A percentile compares a stretch with the other conserved stretches of the same genome.
These are phyloP conservation scores for Varanus salvator DNA, from an alignment of 2,113 vertebrate species.

Conservation along the genomic window DNA sequence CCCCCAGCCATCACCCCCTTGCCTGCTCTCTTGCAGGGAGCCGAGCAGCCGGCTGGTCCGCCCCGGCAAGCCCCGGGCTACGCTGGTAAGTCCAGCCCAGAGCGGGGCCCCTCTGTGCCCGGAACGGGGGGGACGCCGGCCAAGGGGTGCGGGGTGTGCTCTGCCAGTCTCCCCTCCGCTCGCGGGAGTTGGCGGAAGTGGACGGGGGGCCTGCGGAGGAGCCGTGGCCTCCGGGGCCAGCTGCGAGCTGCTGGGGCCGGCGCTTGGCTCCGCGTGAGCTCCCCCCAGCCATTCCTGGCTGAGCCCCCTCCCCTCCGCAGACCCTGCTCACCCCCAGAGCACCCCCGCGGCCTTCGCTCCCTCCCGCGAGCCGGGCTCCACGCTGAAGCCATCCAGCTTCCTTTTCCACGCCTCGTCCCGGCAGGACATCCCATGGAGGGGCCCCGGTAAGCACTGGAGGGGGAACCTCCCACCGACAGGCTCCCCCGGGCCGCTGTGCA, in stretches of 20 bases:
- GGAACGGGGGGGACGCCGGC: fast-evolving
- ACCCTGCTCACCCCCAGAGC: background rate
- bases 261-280: too few relatives aligned
- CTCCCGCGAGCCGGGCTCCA: slow-evolving; percentile 70
- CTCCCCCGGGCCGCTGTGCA: background rate
- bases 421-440: slow-evolving; percentile 67
- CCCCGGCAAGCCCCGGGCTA: background rate
- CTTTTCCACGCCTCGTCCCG: slow-evolving; percentile 87
- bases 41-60: background rate
- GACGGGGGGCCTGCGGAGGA: background rate
- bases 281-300: background rate
- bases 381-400: slow-evolving; percentile 88
- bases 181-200: background rate
- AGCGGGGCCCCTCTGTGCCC: fast-evolving
- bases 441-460: slow-evolving; percentile 69
- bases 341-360: slow-evolving; percentile 31
- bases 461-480: too few relatives aligned
- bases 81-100: background rate
- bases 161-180: background rate
- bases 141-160: fast-evolving
- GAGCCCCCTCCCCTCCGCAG: background rate
- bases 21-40: background rate
- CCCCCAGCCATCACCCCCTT: background rate
- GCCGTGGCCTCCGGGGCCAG: too few relatives aligned
- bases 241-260: background rate